These are phyloP conservation scores for Schizopygopsis malacanthus DNA, from an alignment of 2,797 vertebrate species.

Conservation along the genomic window DNA sequence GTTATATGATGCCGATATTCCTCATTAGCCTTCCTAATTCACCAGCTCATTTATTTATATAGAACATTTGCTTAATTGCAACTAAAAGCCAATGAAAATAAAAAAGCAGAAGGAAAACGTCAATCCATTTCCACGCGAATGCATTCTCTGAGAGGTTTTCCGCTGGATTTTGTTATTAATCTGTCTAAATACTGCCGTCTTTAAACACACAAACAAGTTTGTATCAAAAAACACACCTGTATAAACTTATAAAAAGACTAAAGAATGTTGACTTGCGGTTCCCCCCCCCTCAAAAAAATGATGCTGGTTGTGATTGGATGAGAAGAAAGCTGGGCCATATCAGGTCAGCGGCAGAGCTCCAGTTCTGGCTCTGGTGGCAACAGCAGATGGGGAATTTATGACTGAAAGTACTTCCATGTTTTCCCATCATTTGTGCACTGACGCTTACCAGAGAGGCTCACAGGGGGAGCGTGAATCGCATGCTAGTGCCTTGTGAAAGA, in stretches of 20 bases:
- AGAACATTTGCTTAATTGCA: conserved; percentile 53
- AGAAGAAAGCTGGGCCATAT: conserved; percentile 60
- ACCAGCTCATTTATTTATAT: conserved; percentile 61
- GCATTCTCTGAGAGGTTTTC: conserved; percentile 59
- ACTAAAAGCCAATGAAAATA: conserved; percentile 54
- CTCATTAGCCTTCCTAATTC: conserved; percentile 61
- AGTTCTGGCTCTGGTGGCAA: conserved; percentile 55
- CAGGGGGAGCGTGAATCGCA: conserved; percentile 57
- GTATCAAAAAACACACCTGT: conserved; percentile 68
- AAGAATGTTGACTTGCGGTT: conserved; percentile 49
- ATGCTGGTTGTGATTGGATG: conserved; percentile 60
- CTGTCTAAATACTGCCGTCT: conserved; percentile 67
- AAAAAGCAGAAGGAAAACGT: conserved; percentile 40
- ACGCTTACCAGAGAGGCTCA: conserved; percentile 32
- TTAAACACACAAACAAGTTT: conserved; percentile 58
- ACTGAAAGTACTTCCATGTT: conserved; percentile 60
- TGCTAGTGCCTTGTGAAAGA: conserved; percentile 38
- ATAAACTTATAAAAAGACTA: conserved; percentile 69
- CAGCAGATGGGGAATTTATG: conserved; percentile 70
- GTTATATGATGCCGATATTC: conserved; percentile 52
- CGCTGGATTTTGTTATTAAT: conserved; percentile 59
- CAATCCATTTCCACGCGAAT: conserved; percentile 37
- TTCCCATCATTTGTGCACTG: conserved; percentile 49
- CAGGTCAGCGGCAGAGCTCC: conserved; percentile 64
- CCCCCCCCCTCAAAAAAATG: neutral